A percentile compares a stretch with the other conserved stretches of the same genome.
Evolutionary conservation across 2,888 invertebrate genomes (phyloP).

Genomic region (Graphium colonna): DNA sequence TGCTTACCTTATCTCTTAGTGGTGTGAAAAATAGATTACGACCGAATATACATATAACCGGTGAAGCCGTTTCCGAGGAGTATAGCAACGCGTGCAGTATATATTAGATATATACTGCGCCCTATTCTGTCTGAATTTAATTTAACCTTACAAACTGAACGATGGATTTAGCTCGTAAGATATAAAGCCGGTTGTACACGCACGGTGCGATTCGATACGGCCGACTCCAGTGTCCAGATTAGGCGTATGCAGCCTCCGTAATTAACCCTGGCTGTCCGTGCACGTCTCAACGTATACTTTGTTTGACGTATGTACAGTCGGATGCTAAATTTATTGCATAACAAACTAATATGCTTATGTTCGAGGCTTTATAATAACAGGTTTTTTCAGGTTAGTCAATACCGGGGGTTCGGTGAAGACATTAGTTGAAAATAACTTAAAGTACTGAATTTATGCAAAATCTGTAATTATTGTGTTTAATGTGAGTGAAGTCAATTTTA

Average conservation of each 20-base stretch:
- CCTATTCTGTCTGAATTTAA: background rate
- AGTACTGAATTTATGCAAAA: too few relatives aligned
- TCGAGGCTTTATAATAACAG: too few relatives aligned
- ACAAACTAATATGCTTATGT: too few relatives aligned
- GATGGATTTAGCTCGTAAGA: conserved; percentile 8
- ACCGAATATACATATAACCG: too few relatives aligned
- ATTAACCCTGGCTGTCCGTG: conserved; percentile 35
- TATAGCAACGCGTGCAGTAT: background rate
- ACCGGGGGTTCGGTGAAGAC: too few relatives aligned
- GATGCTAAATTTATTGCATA: too few relatives aligned
- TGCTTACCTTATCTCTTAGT: too few relatives aligned
- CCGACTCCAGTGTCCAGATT: conserved; percentile 33
- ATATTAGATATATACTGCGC: background rate
- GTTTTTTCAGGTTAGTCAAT: too few relatives aligned
- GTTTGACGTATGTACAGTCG: conserved; percentile 32
- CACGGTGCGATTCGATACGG: conserved; percentile 40
- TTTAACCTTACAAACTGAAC: background rate
- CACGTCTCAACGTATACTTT: conserved; percentile 36
- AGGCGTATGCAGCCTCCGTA: conserved; percentile 33
- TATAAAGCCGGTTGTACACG: conserved; percentile 32
- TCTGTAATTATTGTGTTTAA: background rate
- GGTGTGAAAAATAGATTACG: too few relatives aligned
- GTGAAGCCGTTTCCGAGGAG: too few relatives aligned
- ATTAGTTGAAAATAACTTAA: too few relatives aligned
- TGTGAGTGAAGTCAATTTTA: too few relatives aligned